Base-by-base conservation (phyloP, 2,888 invertebrate species). In the Dolichomitus sp. region DNA sequence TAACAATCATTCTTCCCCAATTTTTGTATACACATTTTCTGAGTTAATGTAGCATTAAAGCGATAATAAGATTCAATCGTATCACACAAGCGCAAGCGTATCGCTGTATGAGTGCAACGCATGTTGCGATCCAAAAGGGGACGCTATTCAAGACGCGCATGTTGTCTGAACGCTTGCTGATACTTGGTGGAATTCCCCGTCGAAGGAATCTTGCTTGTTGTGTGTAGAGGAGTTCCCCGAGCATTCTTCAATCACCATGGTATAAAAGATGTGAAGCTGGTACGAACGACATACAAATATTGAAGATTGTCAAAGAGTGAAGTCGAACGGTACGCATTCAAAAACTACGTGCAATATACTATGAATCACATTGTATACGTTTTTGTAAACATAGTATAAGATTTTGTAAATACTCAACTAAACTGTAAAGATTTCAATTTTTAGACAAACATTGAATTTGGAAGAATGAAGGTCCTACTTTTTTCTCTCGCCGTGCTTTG, bases 381-480 rank as follows among this genome's bases (percentile, higher is more conserved):
- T 19, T 40, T 14, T 17, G 12, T 19, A 40, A 30, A 37, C 37
- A 9, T 9, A 37, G 0, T 9, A 30, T 50, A 11, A 61, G 3
- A 6, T 42, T 63, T 42, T 45, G 5, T 23, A 27, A 9, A 19
- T 40, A 33, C 12, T 40, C 9, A 17, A 37, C n/a, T 30, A 48
- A 30, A 48, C 9, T 17, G 17, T 14, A 33, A 50, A 33, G 11
- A 9, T 33, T 30, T 33, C 7, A 68, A 68, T 33, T 52, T 50
- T 23, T 0, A 52, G 33, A 68, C 37, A 30, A 17, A 50, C 37
- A 17, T 40, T 45, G 11, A 68, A 61, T 78, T 14, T 42, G 48
- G 19, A 50, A 80, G 0, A 61, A 83, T 83, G 83, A 80, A 83
- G 68, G 4, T 76, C 37, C 12, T 72, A 42, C n/a, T 83, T 40